Evolutionary conservation across 2,113 vertebrate genomes (phyloP).

Genomic region (Elaphurus davidianus): DNA sequence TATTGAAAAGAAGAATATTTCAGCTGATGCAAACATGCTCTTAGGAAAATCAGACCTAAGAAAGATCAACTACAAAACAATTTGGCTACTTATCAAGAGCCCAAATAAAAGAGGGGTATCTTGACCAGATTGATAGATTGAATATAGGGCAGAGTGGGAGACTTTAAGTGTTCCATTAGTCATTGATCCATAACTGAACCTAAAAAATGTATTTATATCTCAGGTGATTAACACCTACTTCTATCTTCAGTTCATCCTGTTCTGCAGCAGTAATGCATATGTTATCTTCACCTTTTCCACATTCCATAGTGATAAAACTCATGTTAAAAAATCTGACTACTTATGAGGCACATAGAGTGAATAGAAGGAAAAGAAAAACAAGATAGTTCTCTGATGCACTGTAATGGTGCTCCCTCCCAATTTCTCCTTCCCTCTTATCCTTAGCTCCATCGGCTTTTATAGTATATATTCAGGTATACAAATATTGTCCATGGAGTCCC

Average conservation of each 20-base stretch:
- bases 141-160: neutral
- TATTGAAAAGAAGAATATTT: conserved; percentile 52
- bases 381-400: neutral
- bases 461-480: neutral
- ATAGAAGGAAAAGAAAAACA: conserved; percentile 55
- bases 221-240: neutral
- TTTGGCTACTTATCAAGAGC: conserved; percentile 40
- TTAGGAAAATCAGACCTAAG: conserved; percentile 45
- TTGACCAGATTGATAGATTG: neutral
- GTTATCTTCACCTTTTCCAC: neutral
- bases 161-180: neutral
- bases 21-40: neutral
- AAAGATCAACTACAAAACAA: conserved; percentile 38
- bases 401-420: neutral
- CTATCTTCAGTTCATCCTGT: neutral
- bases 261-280: neutral
- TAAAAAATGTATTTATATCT: conserved; percentile 43
- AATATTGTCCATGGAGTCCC: neutral
- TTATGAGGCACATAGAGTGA: conserved; percentile 35
- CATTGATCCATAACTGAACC: conserved; percentile 4
- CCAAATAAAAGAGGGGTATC: neutral
- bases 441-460: neutral
- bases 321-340: conserved; percentile 38
- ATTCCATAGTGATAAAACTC: neutral
- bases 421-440: neutral